phyloP scores from a whole-genome alignment of 2,797 vertebrate species.

The Novumbra hubbsi region DNA sequence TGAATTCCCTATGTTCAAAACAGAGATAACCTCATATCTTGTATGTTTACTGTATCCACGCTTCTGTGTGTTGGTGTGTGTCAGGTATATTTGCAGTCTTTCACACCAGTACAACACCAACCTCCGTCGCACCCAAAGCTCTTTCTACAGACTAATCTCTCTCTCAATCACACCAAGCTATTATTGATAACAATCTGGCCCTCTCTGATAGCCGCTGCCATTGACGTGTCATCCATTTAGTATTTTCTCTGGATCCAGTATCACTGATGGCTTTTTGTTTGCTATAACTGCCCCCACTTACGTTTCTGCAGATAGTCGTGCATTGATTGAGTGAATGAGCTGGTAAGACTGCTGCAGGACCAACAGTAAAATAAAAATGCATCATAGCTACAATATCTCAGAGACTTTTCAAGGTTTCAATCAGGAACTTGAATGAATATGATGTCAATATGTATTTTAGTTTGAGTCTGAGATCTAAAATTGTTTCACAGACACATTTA shows the following conservation, averaged over 20 bases:
- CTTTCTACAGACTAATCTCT: constrained; percentile 50
- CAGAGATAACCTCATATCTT: background rate
- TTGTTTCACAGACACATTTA: constrained; percentile 44
- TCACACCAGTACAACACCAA: constrained; percentile 11
- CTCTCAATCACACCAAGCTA: constrained; percentile 57
- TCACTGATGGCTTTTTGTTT: constrained; percentile 77
- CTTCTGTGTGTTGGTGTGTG: constrained; percentile 18
- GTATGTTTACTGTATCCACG: constrained; percentile 26
- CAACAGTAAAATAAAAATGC: constrained; percentile 17
- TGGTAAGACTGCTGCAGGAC: constrained; percentile 44
- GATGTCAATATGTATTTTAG: constrained; percentile 51
- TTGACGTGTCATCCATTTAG: constrained; percentile 70
- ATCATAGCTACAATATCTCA: constrained; percentile 52
- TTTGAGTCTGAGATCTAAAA: constrained; percentile 41
- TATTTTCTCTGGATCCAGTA: constrained; percentile 66
- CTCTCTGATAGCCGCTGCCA: constrained; percentile 64
- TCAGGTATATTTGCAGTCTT: constrained; percentile 24
- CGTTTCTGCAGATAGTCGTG: constrained; percentile 53
- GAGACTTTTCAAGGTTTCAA: constrained; percentile 50
- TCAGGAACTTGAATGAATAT: constrained; percentile 46
- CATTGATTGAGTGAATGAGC: constrained; percentile 61
- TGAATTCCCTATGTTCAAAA: background rate
- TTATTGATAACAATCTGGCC: constrained; percentile 69
- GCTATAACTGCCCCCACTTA: constrained; percentile 73
- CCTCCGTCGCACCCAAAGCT: constrained; percentile 51